Conservation (phyloP, 2,888 invertebrate genomes). For the Nomada fabriciana region DNA sequence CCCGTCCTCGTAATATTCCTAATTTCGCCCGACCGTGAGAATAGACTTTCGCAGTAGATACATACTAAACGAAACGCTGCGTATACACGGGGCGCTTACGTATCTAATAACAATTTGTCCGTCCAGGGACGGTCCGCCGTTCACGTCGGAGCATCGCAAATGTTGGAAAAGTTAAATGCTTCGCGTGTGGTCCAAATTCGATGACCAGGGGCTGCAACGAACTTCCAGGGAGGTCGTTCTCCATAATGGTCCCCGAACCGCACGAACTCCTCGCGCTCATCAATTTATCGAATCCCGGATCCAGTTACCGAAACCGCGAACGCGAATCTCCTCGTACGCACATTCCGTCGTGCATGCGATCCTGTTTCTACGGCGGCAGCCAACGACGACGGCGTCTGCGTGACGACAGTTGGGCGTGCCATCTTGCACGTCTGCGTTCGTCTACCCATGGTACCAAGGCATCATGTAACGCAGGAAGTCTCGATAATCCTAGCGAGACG, state of each 20-base stretch:
- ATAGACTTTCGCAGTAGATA: too few species aligned
- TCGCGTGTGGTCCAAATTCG: too few species aligned
- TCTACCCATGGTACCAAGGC: conserved; percentile 79
- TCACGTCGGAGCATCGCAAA: too few species aligned
- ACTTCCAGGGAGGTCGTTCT: neutral
- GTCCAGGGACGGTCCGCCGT: too few species aligned
- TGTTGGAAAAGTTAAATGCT: too few species aligned
- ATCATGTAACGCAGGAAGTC: conserved; percentile 63
- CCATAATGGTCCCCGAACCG: neutral
- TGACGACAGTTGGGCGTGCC: conserved; percentile 77
- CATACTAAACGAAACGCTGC: too few species aligned
- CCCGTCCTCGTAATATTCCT: too few species aligned
- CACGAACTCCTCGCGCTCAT: neutral
- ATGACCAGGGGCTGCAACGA: too few species aligned
- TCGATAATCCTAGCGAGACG: neutral
- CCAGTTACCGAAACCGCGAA: neutral
- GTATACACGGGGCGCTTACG: too few species aligned
- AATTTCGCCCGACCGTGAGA: too few species aligned
- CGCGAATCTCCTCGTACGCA: neutral
- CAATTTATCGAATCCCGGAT: too few species aligned
- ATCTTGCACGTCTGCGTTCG: conserved; percentile 84
- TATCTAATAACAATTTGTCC: too few species aligned
- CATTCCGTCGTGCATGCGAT: conserved; percentile 63
- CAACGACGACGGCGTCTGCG: conserved; percentile 75
- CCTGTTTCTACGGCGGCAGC: conserved; percentile 69